Evolutionary conservation across 2,113 vertebrate species (phyloP), one percentile per base, ranked within the genome.

Genomic region (Phrynocephalus versicolor): DNA sequence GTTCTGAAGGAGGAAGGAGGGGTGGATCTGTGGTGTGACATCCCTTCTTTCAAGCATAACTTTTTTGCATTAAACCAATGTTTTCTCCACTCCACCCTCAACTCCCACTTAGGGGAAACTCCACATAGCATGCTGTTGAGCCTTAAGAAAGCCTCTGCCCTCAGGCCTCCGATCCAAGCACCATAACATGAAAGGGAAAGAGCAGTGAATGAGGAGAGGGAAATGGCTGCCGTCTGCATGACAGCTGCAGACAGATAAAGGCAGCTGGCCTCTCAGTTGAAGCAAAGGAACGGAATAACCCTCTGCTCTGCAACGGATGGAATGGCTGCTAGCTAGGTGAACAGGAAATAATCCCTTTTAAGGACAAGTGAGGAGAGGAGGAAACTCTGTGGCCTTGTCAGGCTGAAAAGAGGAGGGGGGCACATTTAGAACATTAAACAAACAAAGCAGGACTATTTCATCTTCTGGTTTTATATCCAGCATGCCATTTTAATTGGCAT

Each of bases 401-500:
- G 23, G 10, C 65, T 78, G 21, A 33, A 78, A 85, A n/a, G 57
- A 58, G 65, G 18, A 19, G 15, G 58, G 35, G 51, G 51, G 5
- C 67, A 79, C 18, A 57, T 77, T 77, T 16, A 57, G 67, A 58
- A 78, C 6, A n/a, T 12, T 10, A 60, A 45, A 79, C 19, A 78
- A 85, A 70, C 25, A n/a, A 85, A 60, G 27, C 9, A 45, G 27
- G n/a, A 37, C 19, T 70, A 37, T 71, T 85, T 79, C 33, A 27
- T 85, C 33, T 57, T 60, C 18, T 37, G 33, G 35, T 51, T 33
- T 60, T 58, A 70, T 85, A 79, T n/a, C 13, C 8, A 39, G 37
- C 37, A 33, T 60, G 35, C 75, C 70, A 2, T 78, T 76, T 85
- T 79, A 79, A 70, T 71, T 78, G 64, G 33, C 74, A 70, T 85